These are phyloP conservation scores for Mactromeris polynyma DNA, from an alignment of 2,888 invertebrate species.

Conservation along the genomic window DNA sequence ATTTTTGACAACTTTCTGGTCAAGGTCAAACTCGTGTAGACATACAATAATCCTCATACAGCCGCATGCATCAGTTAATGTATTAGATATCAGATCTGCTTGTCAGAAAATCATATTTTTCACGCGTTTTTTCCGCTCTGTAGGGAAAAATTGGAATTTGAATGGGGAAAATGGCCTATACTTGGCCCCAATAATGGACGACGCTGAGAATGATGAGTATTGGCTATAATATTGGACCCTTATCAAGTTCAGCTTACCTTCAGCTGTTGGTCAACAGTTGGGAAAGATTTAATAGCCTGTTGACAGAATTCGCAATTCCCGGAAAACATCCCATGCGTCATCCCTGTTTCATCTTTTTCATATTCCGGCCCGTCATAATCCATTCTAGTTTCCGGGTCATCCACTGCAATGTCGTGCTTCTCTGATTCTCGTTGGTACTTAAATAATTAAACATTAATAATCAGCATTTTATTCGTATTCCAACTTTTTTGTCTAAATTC, in stretches of 20 bases:
- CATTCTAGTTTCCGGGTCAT: slow-evolving; percentile 60
- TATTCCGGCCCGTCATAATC: slow-evolving; percentile 52
- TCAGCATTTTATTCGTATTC: background rate
- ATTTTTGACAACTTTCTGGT: too few relatives aligned
- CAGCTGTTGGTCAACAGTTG: slow-evolving; percentile 83
- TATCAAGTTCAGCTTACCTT: slow-evolving; percentile 37
- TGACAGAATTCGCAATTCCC: slow-evolving; percentile 86
- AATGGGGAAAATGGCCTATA: too few relatives aligned
- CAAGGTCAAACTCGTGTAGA: too few relatives aligned
- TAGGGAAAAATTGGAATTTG: too few relatives aligned
- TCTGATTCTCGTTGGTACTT: slow-evolving; percentile 84
- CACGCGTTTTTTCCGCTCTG: too few relatives aligned
- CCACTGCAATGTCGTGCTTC: slow-evolving; percentile 69
- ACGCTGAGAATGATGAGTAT: too few relatives aligned
- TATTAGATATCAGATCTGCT: too few relatives aligned
- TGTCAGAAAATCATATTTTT: too few relatives aligned
- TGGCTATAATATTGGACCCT: too few relatives aligned
- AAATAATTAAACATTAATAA: background rate
- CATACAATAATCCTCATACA: too few relatives aligned
- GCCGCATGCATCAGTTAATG: too few relatives aligned
- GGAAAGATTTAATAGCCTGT: slow-evolving; percentile 82
- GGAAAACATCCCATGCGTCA: slow-evolving; percentile 76
- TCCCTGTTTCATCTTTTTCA: slow-evolving; percentile 72
- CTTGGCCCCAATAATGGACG: too few relatives aligned
- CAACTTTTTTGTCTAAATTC: background rate